phyloP scores from a whole-genome alignment of 2,888 invertebrate genomes.

The Hydriomena furcata region DNA sequence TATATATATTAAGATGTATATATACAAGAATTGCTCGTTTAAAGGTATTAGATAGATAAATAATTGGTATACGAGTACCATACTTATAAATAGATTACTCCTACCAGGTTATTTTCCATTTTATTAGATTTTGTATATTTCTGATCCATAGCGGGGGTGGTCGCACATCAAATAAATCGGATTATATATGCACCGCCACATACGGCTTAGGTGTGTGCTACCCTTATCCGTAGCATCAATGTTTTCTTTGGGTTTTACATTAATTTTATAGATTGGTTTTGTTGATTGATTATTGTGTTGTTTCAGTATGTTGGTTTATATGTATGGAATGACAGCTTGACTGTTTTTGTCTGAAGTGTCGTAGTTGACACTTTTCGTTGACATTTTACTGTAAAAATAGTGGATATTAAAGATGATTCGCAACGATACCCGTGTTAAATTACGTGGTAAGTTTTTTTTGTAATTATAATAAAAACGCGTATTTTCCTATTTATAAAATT shows the following conservation, averaged over 20 bases:
- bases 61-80: too few relatives aligned
- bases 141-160: slow-evolving; percentile 24
- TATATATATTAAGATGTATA: too few relatives aligned
- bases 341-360: too few relatives aligned
- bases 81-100: slow-evolving; percentile 32
- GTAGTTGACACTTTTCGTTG: background rate
- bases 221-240: slow-evolving; percentile 29
- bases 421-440: slow-evolving; percentile 5
- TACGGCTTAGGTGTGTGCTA: slow-evolving; percentile 24
- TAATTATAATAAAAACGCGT: too few relatives aligned
- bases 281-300: background rate
- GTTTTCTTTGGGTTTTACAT: slow-evolving; percentile 35
- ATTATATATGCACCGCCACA: slow-evolving; percentile 33
- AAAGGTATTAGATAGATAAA: too few relatives aligned
- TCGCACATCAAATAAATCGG: slow-evolving; percentile 32
- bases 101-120: too few relatives aligned
- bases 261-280: slow-evolving; percentile 19
- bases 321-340: too few relatives aligned
- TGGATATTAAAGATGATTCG: slow-evolving; percentile 11
- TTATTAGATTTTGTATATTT: slow-evolving; percentile 28
- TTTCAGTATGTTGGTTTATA: too few relatives aligned
- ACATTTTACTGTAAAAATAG: background rate
- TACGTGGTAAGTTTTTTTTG: slow-evolving; percentile 14
- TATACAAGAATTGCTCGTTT: too few relatives aligned
- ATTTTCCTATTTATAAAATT: too few relatives aligned